Base-by-base conservation (phyloP, 2,797 vertebrate genomes). In the Prunella strophiata region DNA sequence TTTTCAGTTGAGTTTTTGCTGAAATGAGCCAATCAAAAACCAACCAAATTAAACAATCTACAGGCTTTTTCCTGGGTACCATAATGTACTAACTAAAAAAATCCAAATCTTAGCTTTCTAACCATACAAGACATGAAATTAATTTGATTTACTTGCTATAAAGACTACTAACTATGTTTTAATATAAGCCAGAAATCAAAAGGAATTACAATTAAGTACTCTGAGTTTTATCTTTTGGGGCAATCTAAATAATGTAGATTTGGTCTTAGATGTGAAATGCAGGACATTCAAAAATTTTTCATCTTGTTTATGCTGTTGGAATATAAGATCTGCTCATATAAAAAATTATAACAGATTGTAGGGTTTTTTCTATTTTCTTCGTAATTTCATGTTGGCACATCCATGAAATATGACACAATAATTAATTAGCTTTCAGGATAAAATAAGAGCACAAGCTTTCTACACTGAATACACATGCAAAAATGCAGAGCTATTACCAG, bases 331-430 rank as follows among this genome's bases (percentile, higher is more conserved):
- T 93, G 68, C 76, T 96, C 83, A 92, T 93, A 94, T 86, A 86
- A 67, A 45, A 96, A 94, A 94, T 47, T 55, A 51, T 75, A 95
- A 94, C 85, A 97, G 94, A 91, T 98, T 96, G 96, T 97, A 96
- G 90, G 95, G 75, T 96, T 96, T 94, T 97, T 78, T 96, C 94
- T 97, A 97, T 97, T 98, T 97, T 98, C 97, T 97, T 98, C 98
- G 98, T 98, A 98, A 98, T 98, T 98, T 97, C 97, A 92, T 95
- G 97, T 96, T 98, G 98, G 97, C 98, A 98, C 94, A 86, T 98
- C 98, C 97, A 98, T 98, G 97, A 98, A 98, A 98, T 98, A 98
- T 98, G 98, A 98, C 98, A 98, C 96, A 98, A 97, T 98, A 98
- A 98, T 98, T 98, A 98, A 98, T 98, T 98, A 97, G 93, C 96